Evolutionary conservation across 1,140 invertebrate genomes (phyloP).

Genomic region (Drosophila virilis): DNA sequence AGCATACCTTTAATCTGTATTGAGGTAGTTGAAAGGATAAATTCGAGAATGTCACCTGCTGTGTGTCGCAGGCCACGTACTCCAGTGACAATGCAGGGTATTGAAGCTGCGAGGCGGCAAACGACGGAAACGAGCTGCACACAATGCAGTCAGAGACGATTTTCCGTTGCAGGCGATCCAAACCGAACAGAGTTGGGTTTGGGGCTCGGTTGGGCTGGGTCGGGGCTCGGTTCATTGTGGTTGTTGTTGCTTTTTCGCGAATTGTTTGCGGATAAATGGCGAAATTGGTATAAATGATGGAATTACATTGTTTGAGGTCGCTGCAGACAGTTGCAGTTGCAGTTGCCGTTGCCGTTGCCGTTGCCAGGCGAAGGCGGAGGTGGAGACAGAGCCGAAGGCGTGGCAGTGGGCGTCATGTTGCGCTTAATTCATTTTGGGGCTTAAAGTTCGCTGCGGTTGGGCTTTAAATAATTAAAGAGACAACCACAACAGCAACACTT

Average conservation of each 20-base stretch:
- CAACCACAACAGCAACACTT: conserved; percentile 42
- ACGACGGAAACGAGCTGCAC: conserved; percentile 69
- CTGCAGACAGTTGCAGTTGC: conserved; percentile 35
- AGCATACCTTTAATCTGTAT: no score
- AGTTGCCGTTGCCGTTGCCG: background rate
- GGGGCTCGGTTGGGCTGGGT: conserved; percentile 21
- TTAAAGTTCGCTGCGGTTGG: conserved; percentile 21
- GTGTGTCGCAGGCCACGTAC: background rate
- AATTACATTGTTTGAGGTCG: conserved; percentile 81
- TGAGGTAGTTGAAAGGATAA: no score
- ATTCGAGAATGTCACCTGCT: background rate
- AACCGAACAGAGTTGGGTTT: conserved; percentile 34
- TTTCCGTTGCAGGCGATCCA: conserved; percentile 50
- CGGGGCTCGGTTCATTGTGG: conserved; percentile 1
- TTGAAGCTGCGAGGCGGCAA: conserved; percentile 32
- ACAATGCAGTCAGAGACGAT: conserved; percentile 66
- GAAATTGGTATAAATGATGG: conserved; percentile 83
- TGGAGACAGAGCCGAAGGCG: background rate
- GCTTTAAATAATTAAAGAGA: conserved; percentile 44
- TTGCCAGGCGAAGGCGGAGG: background rate
- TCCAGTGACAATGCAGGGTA: conserved; percentile 28
- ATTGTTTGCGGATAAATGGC: conserved; percentile 81
- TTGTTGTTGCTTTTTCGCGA: conserved; percentile 60
- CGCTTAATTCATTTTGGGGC: conserved; percentile 35
- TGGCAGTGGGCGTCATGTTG: conserved; percentile 36